Evolutionary conservation across 2,113 vertebrate genomes (phyloP), one percentile per base, ranked within the genome.

Genomic region (Corythaixoides concolor): DNA sequence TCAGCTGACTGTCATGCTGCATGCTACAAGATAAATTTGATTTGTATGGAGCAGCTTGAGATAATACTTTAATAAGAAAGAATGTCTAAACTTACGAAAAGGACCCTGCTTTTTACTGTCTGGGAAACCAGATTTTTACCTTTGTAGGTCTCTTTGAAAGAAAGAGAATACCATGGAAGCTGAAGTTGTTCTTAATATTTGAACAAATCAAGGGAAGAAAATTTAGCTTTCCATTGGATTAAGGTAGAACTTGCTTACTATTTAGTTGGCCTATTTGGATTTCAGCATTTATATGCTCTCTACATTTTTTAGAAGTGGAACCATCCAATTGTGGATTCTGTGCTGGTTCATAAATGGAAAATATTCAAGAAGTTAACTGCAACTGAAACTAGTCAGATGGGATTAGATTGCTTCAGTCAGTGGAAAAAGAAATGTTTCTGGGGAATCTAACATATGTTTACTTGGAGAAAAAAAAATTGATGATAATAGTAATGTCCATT

Each of bases 41-140:
- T 91, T 88, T 80, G 67, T 91, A 2, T 49, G 50, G 45, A 91
- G 37, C 74, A 66, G 49, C 52, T 85, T 94, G 62, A 91, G 91
- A 79, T 75, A 88, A 80, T 78, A 64, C 52, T 91, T 94, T 19
- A 85, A 68, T 82, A 86, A 52, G 77, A 73, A 92, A 64, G 30
- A 88, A 41, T 53, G 15, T 81, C 37, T 67, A 68, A 70, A 32
- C 19, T 90, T 73, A 76, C 39, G 72, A 50, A 75, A 76, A 63
- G 16, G 49, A 83, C 63, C 47, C 64, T 69, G 41, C 27, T 91
- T 89, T 89, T 91, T 94, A 24, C 67, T 82, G 55, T 66, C 11
- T 13, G 6, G 72, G 63, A 83, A 84, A 67, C 13, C n/a, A 69
- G 43, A 14, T 32, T 76, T 87, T 81, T 74, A 58, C 43, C 17